Percentiles rank a stretch among this genome's conserved stretches.
Conservation (phyloP, 2,797 vertebrate species). For the Sphaeramia orbicularis region DNA sequence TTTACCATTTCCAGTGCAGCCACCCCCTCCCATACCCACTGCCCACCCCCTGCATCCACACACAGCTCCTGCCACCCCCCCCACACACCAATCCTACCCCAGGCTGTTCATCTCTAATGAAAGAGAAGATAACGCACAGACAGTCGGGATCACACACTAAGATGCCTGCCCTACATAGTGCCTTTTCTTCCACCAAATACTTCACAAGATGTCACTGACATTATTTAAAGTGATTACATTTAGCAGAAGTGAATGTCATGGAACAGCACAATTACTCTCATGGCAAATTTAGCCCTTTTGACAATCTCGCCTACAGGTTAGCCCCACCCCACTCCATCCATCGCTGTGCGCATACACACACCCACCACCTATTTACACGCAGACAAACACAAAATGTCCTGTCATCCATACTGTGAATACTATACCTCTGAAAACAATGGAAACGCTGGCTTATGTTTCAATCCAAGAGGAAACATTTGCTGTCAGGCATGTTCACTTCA, state of each 20-base stretch:
- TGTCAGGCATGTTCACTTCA: constrained; percentile 61
- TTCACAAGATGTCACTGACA: constrained; percentile 83
- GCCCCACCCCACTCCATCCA: constrained; percentile 20
- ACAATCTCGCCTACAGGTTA: constrained; percentile 76
- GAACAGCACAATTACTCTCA: constrained; percentile 77
- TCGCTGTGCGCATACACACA: not conserved
- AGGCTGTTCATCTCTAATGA: constrained; percentile 92
- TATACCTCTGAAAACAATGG: constrained; percentile 66
- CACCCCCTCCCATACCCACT: constrained; percentile 63
- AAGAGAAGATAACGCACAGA: constrained; percentile 84
- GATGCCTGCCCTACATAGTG: constrained; percentile 83
- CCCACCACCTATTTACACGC: constrained; percentile 41
- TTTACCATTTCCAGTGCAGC: constrained; percentile 84
- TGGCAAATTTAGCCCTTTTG: constrained; percentile 78
- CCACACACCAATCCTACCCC: constrained; percentile 79
- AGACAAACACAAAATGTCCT: constrained; percentile 51
- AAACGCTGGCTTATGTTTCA: constrained; percentile 74
- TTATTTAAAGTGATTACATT: constrained; percentile 86
- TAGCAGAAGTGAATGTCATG: constrained; percentile 82
- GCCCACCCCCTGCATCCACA: constrained; percentile 60
- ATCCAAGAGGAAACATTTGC: constrained; percentile 71
- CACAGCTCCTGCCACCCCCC: constrained; percentile 46
- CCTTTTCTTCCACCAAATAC: constrained; percentile 80
- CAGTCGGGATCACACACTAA: constrained; percentile 84
- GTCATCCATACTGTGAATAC: constrained; percentile 60